Base-by-base conservation (phyloP, 64 coral and sea anemone species). In the Catalaphyllia jardinei region DNA sequence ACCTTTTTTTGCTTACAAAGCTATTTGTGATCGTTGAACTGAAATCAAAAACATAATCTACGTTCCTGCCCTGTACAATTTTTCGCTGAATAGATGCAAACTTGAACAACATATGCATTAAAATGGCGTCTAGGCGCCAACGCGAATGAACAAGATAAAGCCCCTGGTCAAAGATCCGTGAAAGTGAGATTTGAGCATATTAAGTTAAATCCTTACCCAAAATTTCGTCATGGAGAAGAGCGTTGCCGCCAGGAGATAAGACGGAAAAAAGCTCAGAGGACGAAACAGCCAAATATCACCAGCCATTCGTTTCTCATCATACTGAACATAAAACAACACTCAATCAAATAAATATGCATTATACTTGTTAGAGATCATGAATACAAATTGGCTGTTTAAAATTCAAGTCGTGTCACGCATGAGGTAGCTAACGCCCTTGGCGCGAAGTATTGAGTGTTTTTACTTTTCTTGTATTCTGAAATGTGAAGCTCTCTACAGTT, bases 191-290 rank as follows among this genome's bases (percentile, higher is more conserved):
- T 69, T 69, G n/a, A 25, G 10, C 22, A n/a, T 69, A 27, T 11
- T 69, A 69, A 10, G 4, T 79, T 25, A n/a, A 85, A 51, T 13
- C 62, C 81, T 71, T 71, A 85, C 81, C 81, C 81, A 71, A 85
- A 71, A 67, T 71, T 25, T 69, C 3, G 81, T 71, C 38, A 85
- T 71, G 4, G 38, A 85, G 63, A 85, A 42, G 18, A 80, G 20
- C 24, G 42, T 35, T 31, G 4, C 20, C 8, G 62, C 15, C 24
- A 62, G 42, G 6, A 85, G 28, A 18, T 24, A 71, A 20, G 81
- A 71, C 10, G 79, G 30, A 39, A 42, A 64, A 62, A 83, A 10
- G 35, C 62, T 3, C 13, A 28, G 16, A 2, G 79, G 16, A 55
- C 15, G 20, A 62, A 63, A 71, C 9, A 85, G n/a, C 62, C 81